Evolutionary conservation across 1,140 invertebrate species (phyloP), one percentile per base, ranked within the genome.

Genomic region (Amphibalanus amphitrite): DNA sequence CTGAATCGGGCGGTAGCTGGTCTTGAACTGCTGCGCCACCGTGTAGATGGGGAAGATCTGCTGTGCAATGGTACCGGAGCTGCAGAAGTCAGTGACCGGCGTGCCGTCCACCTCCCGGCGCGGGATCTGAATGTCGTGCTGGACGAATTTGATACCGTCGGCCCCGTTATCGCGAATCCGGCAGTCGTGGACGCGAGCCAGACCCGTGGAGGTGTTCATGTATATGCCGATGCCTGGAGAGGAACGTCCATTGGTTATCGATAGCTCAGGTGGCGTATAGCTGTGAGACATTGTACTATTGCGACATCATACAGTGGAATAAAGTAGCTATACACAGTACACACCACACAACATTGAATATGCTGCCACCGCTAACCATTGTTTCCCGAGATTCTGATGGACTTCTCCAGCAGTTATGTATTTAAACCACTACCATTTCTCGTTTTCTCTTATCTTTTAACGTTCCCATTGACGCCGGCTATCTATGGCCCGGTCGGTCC

Each of bases 161-260:
- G 85, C 91, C 0, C 87, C 88, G 80, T 95, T 96, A 74, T 90
- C 86, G 64, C 85, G 83, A 26, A 95, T 82, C 26, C 74, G 71
- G 76, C 88, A 90, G 72, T 87, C 86, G 67, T 89, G 85, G 3
- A 95, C 82, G 70, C 85, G 84, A 0, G 88, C 84, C 75, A 88
- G 81, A 23, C 92, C 92, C 74, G 86, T 87, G 26, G 90, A 91
- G 69, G 90, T 92, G 80, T 95, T 96, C 1, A 95, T 83, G 79
- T 90, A 95, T 8, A 67, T 67, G 28, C 65, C 65, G 28, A 13
- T 28, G 65, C 65, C 65, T 67, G 65, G 13, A 6, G 20, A 1
- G 20, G 47, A 6, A 38, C 38, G 38, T 17, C 38, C 38, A 17
- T 17, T 38, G 6, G 38, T 38, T 17, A 38, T 38, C 38, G 6